Evolutionary conservation across 2,113 vertebrate species (phyloP).

Genomic region (Colossoma macropomum): DNA sequence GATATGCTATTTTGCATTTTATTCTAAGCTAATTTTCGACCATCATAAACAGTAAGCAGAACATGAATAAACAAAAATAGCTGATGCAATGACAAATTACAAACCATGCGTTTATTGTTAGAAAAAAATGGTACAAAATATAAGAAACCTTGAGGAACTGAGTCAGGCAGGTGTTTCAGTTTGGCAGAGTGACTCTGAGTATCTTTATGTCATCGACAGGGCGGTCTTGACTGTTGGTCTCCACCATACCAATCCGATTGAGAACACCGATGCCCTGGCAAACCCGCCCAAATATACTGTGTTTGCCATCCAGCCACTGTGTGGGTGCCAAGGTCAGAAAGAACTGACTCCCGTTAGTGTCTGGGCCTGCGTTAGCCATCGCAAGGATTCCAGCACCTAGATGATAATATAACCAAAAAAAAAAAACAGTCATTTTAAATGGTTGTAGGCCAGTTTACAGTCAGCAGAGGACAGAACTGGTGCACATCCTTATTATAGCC

Average conservation of each 20-base stretch:
- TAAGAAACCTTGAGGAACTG: neutral
- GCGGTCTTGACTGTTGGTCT: slow-evolving; percentile 92
- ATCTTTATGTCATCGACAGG: slow-evolving; percentile 91
- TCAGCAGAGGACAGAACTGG: neutral
- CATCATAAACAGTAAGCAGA: too few species aligned
- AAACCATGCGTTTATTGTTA: slow-evolving; percentile 23
- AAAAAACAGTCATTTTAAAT: neutral
- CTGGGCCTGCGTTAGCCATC: slow-evolving; percentile 94
- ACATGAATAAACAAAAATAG: neutral
- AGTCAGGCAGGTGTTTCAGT: slow-evolving; percentile 61
- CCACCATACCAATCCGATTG: slow-evolving; percentile 92
- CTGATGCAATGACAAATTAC: neutral
- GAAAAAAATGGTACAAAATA: slow-evolving; percentile 51
- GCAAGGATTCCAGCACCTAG: slow-evolving; percentile 93
- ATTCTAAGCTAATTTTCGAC: too few species aligned
- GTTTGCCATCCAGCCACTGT: slow-evolving; percentile 94
- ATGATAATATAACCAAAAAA: neutral
- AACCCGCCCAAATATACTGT: slow-evolving; percentile 93
- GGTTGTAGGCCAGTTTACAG: neutral
- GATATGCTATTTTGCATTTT: too few species aligned
- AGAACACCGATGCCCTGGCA: slow-evolving; percentile 88
- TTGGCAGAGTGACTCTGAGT: slow-evolving; percentile 78
- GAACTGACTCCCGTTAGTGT: slow-evolving; percentile 97
- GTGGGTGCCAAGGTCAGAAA: slow-evolving; percentile 89
- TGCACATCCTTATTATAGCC: neutral